Evolutionary conservation across 2,113 vertebrate species (phyloP).

Genomic region (Mormoops blainvillei): DNA sequence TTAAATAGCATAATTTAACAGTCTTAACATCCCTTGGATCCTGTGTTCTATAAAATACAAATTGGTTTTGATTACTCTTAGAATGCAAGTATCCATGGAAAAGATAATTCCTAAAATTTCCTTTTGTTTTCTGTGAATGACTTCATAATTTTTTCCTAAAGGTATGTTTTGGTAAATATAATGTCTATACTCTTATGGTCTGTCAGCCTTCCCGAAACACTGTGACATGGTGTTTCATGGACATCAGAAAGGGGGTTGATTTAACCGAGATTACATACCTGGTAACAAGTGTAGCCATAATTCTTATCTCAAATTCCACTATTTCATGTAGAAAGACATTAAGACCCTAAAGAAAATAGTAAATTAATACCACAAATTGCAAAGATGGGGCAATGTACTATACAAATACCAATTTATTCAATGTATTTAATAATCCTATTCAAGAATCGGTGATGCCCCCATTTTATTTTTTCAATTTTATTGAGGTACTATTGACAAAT

Average conservation of each 20-base stretch:
- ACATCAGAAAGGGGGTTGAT: not conserved
- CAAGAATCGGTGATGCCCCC: not conserved
- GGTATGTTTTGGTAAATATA: not conserved
- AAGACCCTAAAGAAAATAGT: not conserved
- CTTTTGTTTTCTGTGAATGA: not conserved
- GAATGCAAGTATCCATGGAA: not conserved
- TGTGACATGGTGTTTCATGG: not conserved
- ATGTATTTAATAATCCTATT: not conserved
- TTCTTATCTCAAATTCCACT: not conserved
- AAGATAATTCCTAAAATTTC: not conserved
- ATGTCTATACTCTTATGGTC: not conserved
- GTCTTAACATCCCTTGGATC: not conserved
- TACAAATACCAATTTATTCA: not conserved
- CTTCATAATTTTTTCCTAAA: not conserved
- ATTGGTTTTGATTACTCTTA: not conserved
- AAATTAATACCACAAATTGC: not conserved
- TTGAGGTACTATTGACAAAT: not conserved
- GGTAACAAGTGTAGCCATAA: not conserved
- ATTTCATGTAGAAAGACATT: not conserved
- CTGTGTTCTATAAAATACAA: not conserved
- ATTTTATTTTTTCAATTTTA: not conserved
- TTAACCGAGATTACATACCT: not conserved
- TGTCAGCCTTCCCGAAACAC: not conserved
- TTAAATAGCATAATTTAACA: not conserved
- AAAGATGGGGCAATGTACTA: not conserved